These are phyloP conservation scores for Petrolisthes cinctipes DNA, from an alignment of 2,888 invertebrate species.

Conservation along the genomic window DNA sequence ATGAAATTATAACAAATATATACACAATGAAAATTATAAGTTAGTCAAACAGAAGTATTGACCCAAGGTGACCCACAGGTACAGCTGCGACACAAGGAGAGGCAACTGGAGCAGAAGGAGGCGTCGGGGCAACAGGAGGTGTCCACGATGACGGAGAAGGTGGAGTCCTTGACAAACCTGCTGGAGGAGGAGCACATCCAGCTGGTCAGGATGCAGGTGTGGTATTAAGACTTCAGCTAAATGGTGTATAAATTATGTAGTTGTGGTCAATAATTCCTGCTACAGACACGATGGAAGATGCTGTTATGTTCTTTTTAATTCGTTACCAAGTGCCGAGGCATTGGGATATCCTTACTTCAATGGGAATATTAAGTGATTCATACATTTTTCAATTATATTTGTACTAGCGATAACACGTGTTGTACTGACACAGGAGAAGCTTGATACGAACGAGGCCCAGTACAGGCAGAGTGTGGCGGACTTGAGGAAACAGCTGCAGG, in stretches of 20 bases:
- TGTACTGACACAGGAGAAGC: slow-evolving; percentile 1
- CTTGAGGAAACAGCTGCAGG: not conserved
- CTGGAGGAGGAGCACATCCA: slow-evolving; percentile 25
- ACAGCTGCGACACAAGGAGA: slow-evolving; percentile 34
- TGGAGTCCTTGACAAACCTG: slow-evolving; percentile 9
- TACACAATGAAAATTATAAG: no score
- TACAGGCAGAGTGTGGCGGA: not conserved
- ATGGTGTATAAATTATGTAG: no score
- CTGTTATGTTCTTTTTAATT: no score
- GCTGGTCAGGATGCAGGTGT: not conserved
- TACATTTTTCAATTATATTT: no score
- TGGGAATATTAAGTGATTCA: not conserved
- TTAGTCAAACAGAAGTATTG: no score
- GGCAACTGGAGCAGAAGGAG: slow-evolving; percentile 31
- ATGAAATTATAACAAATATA: no score
- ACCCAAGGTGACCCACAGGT: not conserved
- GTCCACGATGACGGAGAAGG: slow-evolving; percentile 14
- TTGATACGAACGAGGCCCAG: slow-evolving; percentile 9
- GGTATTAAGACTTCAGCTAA: not conserved
- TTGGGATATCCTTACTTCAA: no score
- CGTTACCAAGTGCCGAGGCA: no score
- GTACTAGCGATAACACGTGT: no score
- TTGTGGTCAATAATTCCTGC: no score
- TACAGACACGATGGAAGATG: no score
- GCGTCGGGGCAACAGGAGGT: slow-evolving; percentile 1